These are phyloP conservation scores for Meganola albula DNA, from an alignment of 2,888 invertebrate genomes.

Conservation along the genomic window DNA sequence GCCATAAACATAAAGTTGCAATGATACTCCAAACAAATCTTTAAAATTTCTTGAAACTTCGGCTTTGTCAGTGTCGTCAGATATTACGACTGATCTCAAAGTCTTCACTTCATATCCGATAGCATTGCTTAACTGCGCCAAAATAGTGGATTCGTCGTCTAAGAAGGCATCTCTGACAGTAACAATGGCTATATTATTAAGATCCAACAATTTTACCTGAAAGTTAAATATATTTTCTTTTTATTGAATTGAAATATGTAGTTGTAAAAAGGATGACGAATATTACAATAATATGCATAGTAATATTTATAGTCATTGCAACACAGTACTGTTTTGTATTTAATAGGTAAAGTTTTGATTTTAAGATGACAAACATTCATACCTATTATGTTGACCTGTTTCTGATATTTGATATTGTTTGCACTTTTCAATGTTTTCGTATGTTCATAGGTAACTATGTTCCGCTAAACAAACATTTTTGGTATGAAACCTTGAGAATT, in stretches of 20 bases:
- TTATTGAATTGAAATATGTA: too few relatives aligned
- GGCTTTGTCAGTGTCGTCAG: conserved; percentile 32
- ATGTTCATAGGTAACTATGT: too few relatives aligned
- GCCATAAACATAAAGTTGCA: conserved; percentile 61
- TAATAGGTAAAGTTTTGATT: too few relatives aligned
- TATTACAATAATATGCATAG: too few relatives aligned
- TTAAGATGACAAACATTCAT: too few relatives aligned
- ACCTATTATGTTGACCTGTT: too few relatives aligned
- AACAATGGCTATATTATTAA: conserved; percentile 58
- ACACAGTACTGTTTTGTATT: too few relatives aligned
- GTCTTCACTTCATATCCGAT: conserved; percentile 60
- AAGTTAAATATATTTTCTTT: too few relatives aligned
- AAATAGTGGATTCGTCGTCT: conserved; percentile 50
- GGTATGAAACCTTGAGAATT: conserved; percentile 13
- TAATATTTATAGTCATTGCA: too few relatives aligned
- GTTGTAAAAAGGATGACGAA: too few relatives aligned
- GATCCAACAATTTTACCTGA: conserved; percentile 63
- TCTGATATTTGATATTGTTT: too few relatives aligned
- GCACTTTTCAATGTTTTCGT: too few relatives aligned
- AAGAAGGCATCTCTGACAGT: conserved; percentile 55
- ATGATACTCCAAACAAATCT: conserved; percentile 36
- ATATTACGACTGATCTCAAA: conserved; percentile 55
- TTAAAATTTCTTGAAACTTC: conserved; percentile 30
- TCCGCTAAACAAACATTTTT: conserved; percentile 7
- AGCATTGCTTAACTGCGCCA: conserved; percentile 43